Percentiles rank a stretch among this genome's conserved stretches.
These are phyloP conservation scores for Stichopus chloronotus DNA, from an alignment of 35 echinoderm and acorn worm genomes.

Conservation along the genomic window DNA sequence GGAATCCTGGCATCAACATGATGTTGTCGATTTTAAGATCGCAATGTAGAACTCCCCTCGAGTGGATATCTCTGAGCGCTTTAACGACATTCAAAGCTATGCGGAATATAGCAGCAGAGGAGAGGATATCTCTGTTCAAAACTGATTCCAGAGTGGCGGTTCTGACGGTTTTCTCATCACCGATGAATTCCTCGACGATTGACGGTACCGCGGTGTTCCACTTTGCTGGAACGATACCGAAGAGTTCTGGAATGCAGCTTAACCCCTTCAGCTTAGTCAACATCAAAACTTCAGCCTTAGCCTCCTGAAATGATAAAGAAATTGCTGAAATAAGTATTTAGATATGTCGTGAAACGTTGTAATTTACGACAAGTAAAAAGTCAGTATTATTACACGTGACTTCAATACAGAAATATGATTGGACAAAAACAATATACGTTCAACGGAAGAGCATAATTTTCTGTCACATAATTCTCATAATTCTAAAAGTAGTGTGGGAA, in stretches of 20 bases:
- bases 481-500: too few species aligned
- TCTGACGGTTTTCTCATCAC: constrained; percentile 16
- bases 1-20: not conserved
- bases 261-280: not conserved
- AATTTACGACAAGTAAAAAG: too few species aligned
- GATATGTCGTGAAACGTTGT: too few species aligned
- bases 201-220: not conserved
- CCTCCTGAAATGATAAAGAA: not conserved
- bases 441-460: too few species aligned
- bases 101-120: not conserved
- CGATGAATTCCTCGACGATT: constrained; percentile 23
- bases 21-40: constrained; percentile 23
- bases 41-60: not conserved
- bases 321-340: too few species aligned
- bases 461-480: too few species aligned
- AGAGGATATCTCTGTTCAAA: not conserved
- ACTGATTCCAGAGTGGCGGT: not conserved
- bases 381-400: too few species aligned
- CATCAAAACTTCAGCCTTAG: not conserved
- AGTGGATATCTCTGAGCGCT: not conserved
- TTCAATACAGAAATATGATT: too few species aligned
- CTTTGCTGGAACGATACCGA: not conserved
- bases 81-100: not conserved
- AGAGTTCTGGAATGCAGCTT: not conserved
- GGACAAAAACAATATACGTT: too few species aligned